Conservation (phyloP, 92 coral and sea anemone species). For the Heteractis magnifica region DNA sequence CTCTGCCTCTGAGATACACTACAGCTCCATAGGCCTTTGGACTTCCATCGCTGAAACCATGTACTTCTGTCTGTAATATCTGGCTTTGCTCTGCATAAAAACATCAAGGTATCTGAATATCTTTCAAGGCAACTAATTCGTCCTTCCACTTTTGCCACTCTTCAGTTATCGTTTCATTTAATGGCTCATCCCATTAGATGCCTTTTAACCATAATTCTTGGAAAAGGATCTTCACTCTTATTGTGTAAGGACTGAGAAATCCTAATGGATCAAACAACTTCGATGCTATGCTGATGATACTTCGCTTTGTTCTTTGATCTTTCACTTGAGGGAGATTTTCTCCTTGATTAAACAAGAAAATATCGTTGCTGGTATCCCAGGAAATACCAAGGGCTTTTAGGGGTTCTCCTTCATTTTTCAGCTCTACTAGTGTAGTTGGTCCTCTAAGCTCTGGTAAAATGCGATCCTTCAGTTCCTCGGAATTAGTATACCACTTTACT, state of each 20-base stretch:
- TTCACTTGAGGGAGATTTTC: background rate
- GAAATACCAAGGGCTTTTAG: constrained; percentile 18
- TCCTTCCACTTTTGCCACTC: constrained; percentile 29
- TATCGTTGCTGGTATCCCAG: constrained; percentile 10
- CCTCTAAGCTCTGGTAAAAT: constrained; percentile 7
- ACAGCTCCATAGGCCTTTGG: background rate
- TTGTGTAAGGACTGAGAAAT: constrained; percentile 21
- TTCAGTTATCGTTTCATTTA: background rate
- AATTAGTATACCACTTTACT: constrained; percentile 7
- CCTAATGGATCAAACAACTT: constrained; percentile 32
- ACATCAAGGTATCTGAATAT: constrained; percentile 9
- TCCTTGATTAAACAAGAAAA: constrained; percentile 1
- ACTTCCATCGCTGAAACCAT: constrained; percentile 17
- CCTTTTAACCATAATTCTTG: constrained; percentile 33
- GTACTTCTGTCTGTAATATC: too few species aligned
- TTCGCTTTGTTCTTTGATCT: constrained; percentile 25
- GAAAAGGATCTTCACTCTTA: constrained; percentile 25
- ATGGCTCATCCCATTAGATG: constrained; percentile 30
- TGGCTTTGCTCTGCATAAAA: background rate
- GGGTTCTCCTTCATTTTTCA: background rate
- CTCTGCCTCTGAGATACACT: background rate
- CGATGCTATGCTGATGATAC: constrained; percentile 24
- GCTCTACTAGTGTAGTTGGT: background rate
- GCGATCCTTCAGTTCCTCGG: constrained; percentile 1
- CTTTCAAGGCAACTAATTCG: constrained; percentile 2